These are phyloP conservation scores for Aethina tumida DNA, from an alignment of 1,140 invertebrate genomes.

Conservation along the genomic window DNA sequence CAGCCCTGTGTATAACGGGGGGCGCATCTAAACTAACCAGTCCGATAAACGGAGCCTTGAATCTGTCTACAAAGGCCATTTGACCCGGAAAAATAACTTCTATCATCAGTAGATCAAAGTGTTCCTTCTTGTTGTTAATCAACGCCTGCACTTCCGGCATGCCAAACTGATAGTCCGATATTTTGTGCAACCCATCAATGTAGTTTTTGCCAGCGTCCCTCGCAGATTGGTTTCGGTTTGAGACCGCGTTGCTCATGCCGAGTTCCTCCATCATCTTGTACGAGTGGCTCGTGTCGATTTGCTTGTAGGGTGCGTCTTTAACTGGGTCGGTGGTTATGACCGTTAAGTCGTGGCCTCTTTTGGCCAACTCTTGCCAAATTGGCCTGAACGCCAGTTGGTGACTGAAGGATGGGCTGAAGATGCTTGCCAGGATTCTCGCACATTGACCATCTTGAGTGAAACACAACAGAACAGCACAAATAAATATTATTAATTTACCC, in stretches of 20 bases:
- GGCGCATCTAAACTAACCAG: conserved; percentile 23
- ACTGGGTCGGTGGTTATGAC: conserved; percentile 21
- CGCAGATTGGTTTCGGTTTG: background rate
- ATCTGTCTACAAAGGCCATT: conserved; percentile 25
- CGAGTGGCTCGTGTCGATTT: conserved; percentile 1
- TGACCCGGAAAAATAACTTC: conserved; percentile 18
- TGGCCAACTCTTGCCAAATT: conserved; percentile 26
- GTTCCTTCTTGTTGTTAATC: background rate
- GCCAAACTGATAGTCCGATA: conserved; percentile 12
- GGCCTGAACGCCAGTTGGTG: conserved; percentile 43
- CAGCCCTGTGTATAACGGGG: conserved; percentile 15
- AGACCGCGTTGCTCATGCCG: conserved; percentile 1
- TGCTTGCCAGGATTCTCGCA: conserved; percentile 41
- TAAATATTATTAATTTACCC: background rate
- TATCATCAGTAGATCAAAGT: background rate
- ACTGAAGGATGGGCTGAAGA: conserved; percentile 42
- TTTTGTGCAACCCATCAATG: conserved; percentile 2
- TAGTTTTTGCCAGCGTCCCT: background rate
- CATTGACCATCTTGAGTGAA: too few species aligned
- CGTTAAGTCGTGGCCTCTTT: conserved; percentile 23
- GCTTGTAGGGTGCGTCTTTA: conserved; percentile 8
- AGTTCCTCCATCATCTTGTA: background rate
- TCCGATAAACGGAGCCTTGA: conserved; percentile 29
- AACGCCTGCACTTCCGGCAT: background rate
- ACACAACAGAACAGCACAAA: too few species aligned